Evolutionary conservation across 2,888 invertebrate species (phyloP).

Genomic region (Nemotelus nigrinus): DNA sequence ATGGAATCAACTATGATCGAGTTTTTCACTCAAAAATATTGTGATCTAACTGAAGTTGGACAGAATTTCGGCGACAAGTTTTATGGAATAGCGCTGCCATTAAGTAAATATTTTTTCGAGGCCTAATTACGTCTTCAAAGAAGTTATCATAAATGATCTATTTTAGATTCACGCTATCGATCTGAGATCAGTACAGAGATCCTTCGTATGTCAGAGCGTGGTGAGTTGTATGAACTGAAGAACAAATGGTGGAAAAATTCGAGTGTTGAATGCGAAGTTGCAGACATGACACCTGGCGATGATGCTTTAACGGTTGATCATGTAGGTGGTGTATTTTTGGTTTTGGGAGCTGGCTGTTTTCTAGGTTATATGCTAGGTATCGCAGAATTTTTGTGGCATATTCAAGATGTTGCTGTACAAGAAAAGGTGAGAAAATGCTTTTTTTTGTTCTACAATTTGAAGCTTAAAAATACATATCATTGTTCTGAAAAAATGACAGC

Average conservation of each 20-base stretch:
- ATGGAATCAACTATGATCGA: slow-evolving; percentile 97
- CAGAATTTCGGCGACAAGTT: slow-evolving; percentile 89
- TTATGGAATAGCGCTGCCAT: slow-evolving; percentile 93
- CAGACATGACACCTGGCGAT: slow-evolving; percentile 28
- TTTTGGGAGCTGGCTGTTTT: slow-evolving; percentile 75
- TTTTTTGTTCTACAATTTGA: not conserved
- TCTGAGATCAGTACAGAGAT: slow-evolving; percentile 87
- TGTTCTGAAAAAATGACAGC: too few species aligned
- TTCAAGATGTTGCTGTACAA: slow-evolving; percentile 75
- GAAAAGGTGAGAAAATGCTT: slow-evolving; percentile 69
- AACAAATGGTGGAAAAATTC: slow-evolving; percentile 90
- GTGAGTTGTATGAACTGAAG: slow-evolving; percentile 82
- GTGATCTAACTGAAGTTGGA: slow-evolving; percentile 85
- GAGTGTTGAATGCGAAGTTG: slow-evolving; percentile 30
- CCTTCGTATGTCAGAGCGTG: slow-evolving; percentile 88
- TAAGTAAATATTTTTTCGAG: slow-evolving; percentile 70
- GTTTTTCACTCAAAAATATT: slow-evolving; percentile 86
- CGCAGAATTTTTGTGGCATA: slow-evolving; percentile 82
- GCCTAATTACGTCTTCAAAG: too few species aligned
- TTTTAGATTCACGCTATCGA: slow-evolving; percentile 77
- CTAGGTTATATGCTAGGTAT: slow-evolving; percentile 77
- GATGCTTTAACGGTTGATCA: slow-evolving; percentile 66
- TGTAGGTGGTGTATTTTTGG: slow-evolving; percentile 87
- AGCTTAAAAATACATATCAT: too few species aligned
- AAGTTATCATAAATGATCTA: not conserved